phyloP scores from a whole-genome alignment of 2,888 invertebrate species.

The Heliconius aoede region DNA sequence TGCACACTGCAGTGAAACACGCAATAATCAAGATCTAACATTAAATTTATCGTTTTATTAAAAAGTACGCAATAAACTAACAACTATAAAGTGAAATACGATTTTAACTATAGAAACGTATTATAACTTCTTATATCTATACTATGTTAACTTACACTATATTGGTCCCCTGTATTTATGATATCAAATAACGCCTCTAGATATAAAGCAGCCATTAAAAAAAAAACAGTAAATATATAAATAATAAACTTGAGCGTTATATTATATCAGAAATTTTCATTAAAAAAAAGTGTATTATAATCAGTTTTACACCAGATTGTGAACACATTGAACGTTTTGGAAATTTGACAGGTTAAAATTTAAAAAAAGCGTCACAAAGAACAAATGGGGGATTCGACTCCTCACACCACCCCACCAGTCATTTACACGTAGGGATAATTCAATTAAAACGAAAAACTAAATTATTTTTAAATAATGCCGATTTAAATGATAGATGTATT shows the following conservation, averaged over 20 bases:
- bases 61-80: slow-evolving; percentile 72
- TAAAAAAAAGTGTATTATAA: slow-evolving; percentile 32
- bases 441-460: slow-evolving; percentile 51
- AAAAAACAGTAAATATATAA: slow-evolving; percentile 8
- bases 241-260: slow-evolving; percentile 11
- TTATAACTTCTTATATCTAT: slow-evolving; percentile 40
- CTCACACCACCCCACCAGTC: slow-evolving; percentile 79
- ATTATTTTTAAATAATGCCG: neutral
- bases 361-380: slow-evolving; percentile 36
- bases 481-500: too few species aligned
- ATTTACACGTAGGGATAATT: slow-evolving; percentile 59
- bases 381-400: slow-evolving; percentile 49
- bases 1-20: slow-evolving; percentile 76
- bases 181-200: slow-evolving; percentile 32
- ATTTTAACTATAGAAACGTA: slow-evolving; percentile 38
- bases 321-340: slow-evolving; percentile 37
- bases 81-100: slow-evolving; percentile 59
- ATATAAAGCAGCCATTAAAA: slow-evolving; percentile 5
- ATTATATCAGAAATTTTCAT: slow-evolving; percentile 17
- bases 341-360: slow-evolving; percentile 38
- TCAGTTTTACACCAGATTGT: slow-evolving; percentile 38
- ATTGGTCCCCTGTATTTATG: slow-evolving; percentile 35
- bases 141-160: slow-evolving; percentile 36
- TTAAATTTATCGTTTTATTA: slow-evolving; percentile 75
- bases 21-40: slow-evolving; percentile 74